phyloP scores from a whole-genome alignment of 1,140 invertebrate species.

The Nylanderia fulva region DNA sequence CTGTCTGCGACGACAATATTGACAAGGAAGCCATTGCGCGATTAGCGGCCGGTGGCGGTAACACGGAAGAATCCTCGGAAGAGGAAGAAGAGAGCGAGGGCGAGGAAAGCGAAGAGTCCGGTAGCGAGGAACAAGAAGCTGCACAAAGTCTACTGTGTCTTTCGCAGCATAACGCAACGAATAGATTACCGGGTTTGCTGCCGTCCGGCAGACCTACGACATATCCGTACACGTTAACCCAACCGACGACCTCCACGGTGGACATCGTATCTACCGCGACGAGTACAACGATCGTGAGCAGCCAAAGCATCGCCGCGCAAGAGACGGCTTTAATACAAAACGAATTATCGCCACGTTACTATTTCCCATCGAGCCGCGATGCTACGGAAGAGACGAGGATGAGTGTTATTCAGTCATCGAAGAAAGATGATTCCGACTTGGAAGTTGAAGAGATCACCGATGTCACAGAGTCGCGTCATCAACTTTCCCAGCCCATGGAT shows the following conservation, averaged over 20 bases:
- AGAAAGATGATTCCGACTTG: conserved; percentile 74
- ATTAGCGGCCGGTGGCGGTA: conserved; percentile 84
- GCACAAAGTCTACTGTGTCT: conserved; percentile 94
- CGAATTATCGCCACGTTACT: conserved; percentile 81
- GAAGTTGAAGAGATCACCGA: conserved; percentile 70
- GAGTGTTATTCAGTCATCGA: conserved; percentile 77
- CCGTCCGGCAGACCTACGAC: conserved; percentile 87
- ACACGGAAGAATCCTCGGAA: conserved; percentile 82
- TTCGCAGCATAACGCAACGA: conserved; percentile 85
- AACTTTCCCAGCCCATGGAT: conserved; percentile 86
- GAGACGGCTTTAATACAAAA: conserved; percentile 76
- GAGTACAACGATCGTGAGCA: conserved; percentile 65
- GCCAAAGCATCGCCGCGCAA: conserved; percentile 58
- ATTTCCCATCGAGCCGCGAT: conserved; percentile 82
- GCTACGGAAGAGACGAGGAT: conserved; percentile 75
- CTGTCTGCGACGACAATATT: conserved; percentile 90
- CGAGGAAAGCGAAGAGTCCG: conserved; percentile 87
- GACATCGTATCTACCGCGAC: conserved; percentile 60
- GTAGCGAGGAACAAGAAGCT: conserved; percentile 93
- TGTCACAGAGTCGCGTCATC: conserved; percentile 47
- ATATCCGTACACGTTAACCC: conserved; percentile 88
- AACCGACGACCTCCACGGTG: conserved; percentile 65
- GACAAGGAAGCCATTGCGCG: conserved; percentile 89
- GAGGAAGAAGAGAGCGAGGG: conserved; percentile 88
- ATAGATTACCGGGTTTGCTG: conserved; percentile 86